Evolutionary conservation across 1,140 invertebrate species (phyloP).

Genomic region (Radopholus similis): DNA sequence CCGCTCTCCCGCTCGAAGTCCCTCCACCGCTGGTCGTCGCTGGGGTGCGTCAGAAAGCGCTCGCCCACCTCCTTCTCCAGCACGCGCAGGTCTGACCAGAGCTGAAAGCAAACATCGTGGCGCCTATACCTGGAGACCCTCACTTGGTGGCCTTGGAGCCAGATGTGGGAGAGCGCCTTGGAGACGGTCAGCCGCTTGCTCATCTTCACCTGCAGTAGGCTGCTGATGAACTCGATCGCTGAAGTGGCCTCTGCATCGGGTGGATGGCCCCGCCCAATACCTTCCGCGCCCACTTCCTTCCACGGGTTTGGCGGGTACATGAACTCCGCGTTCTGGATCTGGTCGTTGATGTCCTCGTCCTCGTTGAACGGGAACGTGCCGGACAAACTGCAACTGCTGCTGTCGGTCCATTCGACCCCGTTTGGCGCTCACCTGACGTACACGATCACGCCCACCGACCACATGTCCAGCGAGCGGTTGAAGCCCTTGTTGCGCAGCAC

Average conservation of each 20-base stretch:
- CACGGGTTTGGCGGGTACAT: slow-evolving; percentile 98
- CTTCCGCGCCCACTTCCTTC: slow-evolving; percentile 94
- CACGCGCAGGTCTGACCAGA: slow-evolving; percentile 85
- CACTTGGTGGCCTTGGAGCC: slow-evolving; percentile 70
- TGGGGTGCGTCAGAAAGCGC: slow-evolving; percentile 89
- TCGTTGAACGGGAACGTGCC: slow-evolving; percentile 99
- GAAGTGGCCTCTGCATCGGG: slow-evolving; percentile 56
- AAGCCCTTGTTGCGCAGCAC: slow-evolving; percentile 96
- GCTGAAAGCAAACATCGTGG: slow-evolving; percentile 87
- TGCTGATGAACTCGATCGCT: slow-evolving; percentile 97
- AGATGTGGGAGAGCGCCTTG: slow-evolving; percentile 86
- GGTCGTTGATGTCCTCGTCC: slow-evolving; percentile 98
- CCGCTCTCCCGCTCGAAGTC: slow-evolving; percentile 63
- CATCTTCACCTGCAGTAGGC: slow-evolving; percentile 95
- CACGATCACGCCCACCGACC: slow-evolving; percentile 96
- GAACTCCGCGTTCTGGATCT: slow-evolving; percentile 98
- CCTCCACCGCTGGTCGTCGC: slow-evolving; percentile 87
- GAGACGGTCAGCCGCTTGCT: slow-evolving; percentile 92
- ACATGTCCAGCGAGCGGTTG: slow-evolving; percentile 97
- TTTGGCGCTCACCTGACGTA: slow-evolving; percentile 70
- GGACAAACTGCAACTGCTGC: slow-evolving; percentile 70
- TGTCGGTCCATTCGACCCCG: not conserved
- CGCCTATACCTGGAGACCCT: no score
- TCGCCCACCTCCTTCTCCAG: slow-evolving; percentile 77
- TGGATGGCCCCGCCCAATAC: slow-evolving; percentile 64